Percentiles rank a stretch among this genome's conserved stretches.
phyloP scores from a whole-genome alignment of 2,113 vertebrate species.

The Puntigrus tetrazona region DNA sequence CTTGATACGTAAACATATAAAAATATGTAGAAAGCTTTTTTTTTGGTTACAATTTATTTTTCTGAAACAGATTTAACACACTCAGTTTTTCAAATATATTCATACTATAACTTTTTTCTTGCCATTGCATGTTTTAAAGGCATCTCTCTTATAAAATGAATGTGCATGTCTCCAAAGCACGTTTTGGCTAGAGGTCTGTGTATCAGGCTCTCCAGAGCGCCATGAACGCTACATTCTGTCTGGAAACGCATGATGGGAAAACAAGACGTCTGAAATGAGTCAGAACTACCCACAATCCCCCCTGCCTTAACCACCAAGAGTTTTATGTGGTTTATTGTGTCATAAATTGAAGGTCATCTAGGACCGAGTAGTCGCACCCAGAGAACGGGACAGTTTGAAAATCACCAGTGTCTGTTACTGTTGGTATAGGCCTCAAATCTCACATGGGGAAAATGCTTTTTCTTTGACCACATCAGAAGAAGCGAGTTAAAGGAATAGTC shows the following conservation, averaged over 20 bases:
- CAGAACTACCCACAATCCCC: background rate
- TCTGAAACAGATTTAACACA: background rate
- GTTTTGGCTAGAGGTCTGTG: background rate
- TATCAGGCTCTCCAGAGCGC: background rate
- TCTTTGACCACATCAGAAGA: background rate
- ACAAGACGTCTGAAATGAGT: constrained; percentile 26
- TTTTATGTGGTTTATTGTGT: constrained; percentile 20
- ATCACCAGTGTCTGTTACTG: background rate
- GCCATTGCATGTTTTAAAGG: background rate
- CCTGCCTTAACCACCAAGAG: background rate
- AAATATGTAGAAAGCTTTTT: background rate
- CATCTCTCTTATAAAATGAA: background rate
- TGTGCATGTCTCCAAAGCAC: constrained; percentile 4
- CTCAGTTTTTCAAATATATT: background rate
- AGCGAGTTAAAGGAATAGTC: background rate
- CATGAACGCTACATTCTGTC: constrained; percentile 60
- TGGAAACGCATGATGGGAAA: constrained; percentile 48
- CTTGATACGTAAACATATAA: background rate
- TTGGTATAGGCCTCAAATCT: background rate
- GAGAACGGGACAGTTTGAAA: background rate
- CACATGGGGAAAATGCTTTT: background rate
- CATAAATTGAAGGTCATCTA: background rate
- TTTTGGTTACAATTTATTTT: background rate
- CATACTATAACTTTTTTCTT: background rate
- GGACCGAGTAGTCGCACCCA: constrained; percentile 8